phyloP scores from a whole-genome alignment of 2,888 invertebrate genomes.

The Bombylius major region DNA sequence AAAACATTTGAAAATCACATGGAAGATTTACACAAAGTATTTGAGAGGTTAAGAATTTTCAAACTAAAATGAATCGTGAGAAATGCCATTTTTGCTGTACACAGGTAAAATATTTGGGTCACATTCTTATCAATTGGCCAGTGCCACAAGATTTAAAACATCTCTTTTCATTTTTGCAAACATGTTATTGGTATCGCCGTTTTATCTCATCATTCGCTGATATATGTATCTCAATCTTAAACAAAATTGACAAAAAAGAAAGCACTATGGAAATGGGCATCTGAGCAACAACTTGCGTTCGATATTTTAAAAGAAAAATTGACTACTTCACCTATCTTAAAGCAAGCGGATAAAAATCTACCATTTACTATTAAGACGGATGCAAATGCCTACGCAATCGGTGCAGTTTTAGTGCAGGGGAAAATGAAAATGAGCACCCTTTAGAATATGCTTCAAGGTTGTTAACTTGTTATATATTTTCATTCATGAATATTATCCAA shows the following conservation, averaged over 20 bases:
- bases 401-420: too few species aligned
- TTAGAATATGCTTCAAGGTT: too few species aligned
- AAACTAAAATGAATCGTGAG: background rate
- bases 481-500: too few species aligned
- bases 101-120: slow-evolving; percentile 3
- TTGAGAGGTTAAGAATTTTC: background rate
- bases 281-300: background rate
- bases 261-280: background rate
- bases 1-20: slow-evolving; percentile 1
- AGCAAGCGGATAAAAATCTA: too few species aligned
- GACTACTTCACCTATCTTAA: background rate
- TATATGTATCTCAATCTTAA: background rate
- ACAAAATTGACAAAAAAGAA: background rate
- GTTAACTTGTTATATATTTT: too few species aligned
- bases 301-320: background rate
- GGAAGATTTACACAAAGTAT: background rate
- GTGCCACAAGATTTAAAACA: background rate
- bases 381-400: too few species aligned
- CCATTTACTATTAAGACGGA: too few species aligned
- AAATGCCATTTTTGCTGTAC: background rate
- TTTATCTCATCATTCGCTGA: slow-evolving; percentile 1
- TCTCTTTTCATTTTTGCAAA: too few species aligned
- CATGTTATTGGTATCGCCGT: background rate
- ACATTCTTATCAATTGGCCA: background rate
- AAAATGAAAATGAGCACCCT: too few species aligned